Base-by-base conservation (phyloP, 1,140 invertebrate genomes). In the Atta texana region DNA sequence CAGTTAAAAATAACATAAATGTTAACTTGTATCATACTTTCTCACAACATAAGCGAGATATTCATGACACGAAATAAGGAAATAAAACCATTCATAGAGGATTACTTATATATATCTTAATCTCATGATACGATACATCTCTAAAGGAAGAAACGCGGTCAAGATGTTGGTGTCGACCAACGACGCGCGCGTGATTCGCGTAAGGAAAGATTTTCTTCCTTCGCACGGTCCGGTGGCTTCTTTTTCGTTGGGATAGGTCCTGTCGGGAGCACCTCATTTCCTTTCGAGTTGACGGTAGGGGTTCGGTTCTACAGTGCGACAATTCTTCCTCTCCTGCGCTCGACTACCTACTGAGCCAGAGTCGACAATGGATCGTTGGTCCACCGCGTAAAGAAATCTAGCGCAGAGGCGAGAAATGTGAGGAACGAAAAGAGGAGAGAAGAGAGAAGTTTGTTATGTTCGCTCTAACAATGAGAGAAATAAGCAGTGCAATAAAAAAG, bases 221-320 rank as follows among this genome's bases (percentile, higher is more conserved):
- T 76, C 31, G 63, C 34, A 75, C 59, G 88, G 76, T 78, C 89
- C 87, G 85, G 89, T 91, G 82, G 68, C 89, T 91, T 91, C 89
- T 90, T 91, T 90, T 82, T 86, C 75, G 72, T 91, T 91, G 89
- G 89, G 89, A 82, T 91, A 91, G 89, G 89, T 91, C 89, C 87
- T 90, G 89, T 90, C 82, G 69, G 74, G 89, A 81, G 87, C 89
- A 91, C 87, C 89, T 91, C 89, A 91, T 91, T 91, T 91, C 89
- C 89, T 91, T 91, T 91, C 85, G 89, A 91, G 87, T 57, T 82
- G 84, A 57, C 84, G 80, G 87, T 31, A 44, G 68, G 53, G 72
- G 57, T 84, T 84, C 80, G 72, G 78, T 74, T 72, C 77, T 75
- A 74, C 86, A 84, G 77, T 82, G 85, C 87, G 80, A 91, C 89